These are phyloP conservation scores for Amblyjoppa fuscipennis DNA, from an alignment of 2,888 invertebrate species.

Conservation along the genomic window DNA sequence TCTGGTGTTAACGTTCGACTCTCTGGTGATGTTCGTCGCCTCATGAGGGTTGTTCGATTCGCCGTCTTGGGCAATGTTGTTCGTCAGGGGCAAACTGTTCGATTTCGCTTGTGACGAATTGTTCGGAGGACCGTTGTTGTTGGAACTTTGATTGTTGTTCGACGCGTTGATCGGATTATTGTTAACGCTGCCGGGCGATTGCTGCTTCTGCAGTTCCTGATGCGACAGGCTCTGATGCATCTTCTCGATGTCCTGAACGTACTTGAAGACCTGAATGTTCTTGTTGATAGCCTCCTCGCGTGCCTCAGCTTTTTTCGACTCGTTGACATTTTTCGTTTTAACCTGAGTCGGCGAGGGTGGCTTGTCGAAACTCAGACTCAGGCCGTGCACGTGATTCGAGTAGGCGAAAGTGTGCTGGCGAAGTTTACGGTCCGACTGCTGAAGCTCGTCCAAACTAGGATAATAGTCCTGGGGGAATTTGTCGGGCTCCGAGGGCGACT, in stretches of 20 bases:
- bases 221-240: conserved; percentile 85
- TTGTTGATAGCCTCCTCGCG: conserved; percentile 82
- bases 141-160: conserved; percentile 73
- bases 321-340: conserved; percentile 78
- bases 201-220: conserved; percentile 77
- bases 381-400: conserved; percentile 76
- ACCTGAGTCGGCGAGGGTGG: conserved; percentile 78
- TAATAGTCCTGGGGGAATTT: conserved; percentile 83
- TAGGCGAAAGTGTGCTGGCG: conserved; percentile 81
- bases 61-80: conserved; percentile 66
- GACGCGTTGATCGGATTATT: conserved; percentile 51
- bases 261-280: conserved; percentile 81
- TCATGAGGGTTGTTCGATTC: conserved; percentile 72
- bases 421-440: conserved; percentile 79
- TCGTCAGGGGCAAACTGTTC: conserved; percentile 68
- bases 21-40: conserved; percentile 70
- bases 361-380: conserved; percentile 80
- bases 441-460: conserved; percentile 83
- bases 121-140: conserved; percentile 62
- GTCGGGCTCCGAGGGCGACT: conserved; percentile 78
- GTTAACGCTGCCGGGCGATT: conserved; percentile 68
- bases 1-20: conserved; percentile 72
- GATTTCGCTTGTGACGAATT: conserved; percentile 71
- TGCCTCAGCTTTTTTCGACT: conserved; percentile 79
- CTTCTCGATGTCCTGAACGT: conserved; percentile 86